phyloP scores from a whole-genome alignment of 1,140 invertebrate genomes.

The Acromyrmex heyeri region DNA sequence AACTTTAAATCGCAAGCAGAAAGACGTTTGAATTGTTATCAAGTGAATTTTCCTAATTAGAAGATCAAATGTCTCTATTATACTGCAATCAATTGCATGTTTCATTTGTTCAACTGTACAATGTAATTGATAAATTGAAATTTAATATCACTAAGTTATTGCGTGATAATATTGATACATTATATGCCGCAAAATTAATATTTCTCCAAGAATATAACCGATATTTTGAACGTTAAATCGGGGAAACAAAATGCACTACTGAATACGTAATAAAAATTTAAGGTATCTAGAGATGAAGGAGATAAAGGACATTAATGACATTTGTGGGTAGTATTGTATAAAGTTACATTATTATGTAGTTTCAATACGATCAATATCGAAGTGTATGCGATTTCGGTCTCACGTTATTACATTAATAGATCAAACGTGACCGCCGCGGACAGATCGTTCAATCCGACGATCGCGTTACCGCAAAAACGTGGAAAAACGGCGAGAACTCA shows the following conservation, averaged over 20 bases:
- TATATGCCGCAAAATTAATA: background rate
- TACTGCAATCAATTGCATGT: background rate
- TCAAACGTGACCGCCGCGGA: conserved; percentile 42
- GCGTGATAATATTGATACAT: background rate
- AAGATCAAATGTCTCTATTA: background rate
- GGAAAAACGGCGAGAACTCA: conserved; percentile 38
- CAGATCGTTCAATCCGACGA: conserved; percentile 43
- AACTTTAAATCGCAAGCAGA: background rate
- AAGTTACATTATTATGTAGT: background rate
- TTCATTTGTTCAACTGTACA: conserved; percentile 9
- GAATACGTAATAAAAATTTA: background rate
- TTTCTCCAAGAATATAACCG: background rate
- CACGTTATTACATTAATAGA: conserved; percentile 57
- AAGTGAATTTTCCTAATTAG: conserved; percentile 15
- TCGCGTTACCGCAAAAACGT: conserved; percentile 46
- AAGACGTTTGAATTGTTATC: background rate
- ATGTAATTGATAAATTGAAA: conserved; percentile 7
- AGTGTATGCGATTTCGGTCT: background rate
- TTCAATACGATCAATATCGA: conserved; percentile 15
- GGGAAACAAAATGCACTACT: background rate
- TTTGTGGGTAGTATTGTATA: background rate
- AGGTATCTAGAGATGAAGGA: background rate
- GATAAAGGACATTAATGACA: background rate
- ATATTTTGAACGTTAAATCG: background rate
- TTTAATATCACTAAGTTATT: background rate